A percentile compares a stretch with the other conserved stretches of the same genome.
These are phyloP conservation scores for Catalaphyllia jardinei DNA, from an alignment of 64 coral and sea anemone species.

Conservation along the genomic window DNA sequence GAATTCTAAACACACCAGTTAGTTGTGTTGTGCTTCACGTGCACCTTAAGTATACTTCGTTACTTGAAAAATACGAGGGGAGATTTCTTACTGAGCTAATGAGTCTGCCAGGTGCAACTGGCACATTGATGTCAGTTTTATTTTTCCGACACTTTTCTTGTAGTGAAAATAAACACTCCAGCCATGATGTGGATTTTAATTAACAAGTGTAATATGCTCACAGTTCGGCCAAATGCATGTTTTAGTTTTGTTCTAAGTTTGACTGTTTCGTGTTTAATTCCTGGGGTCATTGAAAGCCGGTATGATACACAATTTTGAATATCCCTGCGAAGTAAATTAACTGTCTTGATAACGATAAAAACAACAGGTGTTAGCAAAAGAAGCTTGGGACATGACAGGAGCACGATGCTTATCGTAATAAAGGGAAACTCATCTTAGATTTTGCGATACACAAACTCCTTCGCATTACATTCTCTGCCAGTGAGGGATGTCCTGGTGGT, in stretches of 20 bases:
- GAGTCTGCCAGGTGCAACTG: background rate
- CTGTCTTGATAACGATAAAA: background rate
- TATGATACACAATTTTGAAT: too few relatives aligned
- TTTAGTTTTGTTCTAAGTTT: background rate
- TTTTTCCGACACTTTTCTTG: background rate
- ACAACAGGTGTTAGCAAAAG: background rate
- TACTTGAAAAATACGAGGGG: background rate
- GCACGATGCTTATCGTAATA: background rate
- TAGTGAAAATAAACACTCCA: background rate
- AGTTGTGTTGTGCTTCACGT: background rate
- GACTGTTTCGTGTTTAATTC: too few relatives aligned
- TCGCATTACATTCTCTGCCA: background rate
- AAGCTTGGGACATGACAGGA: background rate
- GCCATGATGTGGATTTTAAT: background rate
- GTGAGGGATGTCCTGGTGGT: background rate
- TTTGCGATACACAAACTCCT: background rate
- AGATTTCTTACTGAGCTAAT: background rate
- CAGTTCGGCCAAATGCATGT: background rate
- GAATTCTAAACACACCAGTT: background rate
- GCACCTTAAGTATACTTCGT: background rate
- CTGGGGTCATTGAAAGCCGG: too few relatives aligned
- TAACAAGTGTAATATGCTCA: background rate
- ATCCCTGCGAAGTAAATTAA: too few relatives aligned
- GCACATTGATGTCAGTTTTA: background rate
- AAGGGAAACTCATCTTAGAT: background rate